Conservation (phyloP, 2,113 vertebrate genomes). For the Bos taurus region ARS-UCD2.0 NC_037328.1:81637501-81638000, state of each 20-base stretch:
- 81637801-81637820: background rate
- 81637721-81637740: background rate
- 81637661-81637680: background rate
- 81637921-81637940: background rate
- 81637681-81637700: background rate
- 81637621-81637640: background rate
- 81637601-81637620: constrained; percentile 23
- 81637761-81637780: background rate
- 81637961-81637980: background rate
- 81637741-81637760: background rate
- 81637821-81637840: background rate
- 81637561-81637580: background rate
- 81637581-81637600: background rate
- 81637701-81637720: background rate
- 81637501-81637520: background rate
- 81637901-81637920: background rate
- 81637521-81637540: background rate
- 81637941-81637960: background rate
- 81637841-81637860: background rate
- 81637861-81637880: background rate
- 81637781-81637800: background rate
- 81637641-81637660: constrained; percentile 4
- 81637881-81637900: background rate
- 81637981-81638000: background rate
- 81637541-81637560: background rate